phyloP scores from a whole-genome alignment of 1,140 invertebrate genomes.

The Papilio dardanus region DNA sequence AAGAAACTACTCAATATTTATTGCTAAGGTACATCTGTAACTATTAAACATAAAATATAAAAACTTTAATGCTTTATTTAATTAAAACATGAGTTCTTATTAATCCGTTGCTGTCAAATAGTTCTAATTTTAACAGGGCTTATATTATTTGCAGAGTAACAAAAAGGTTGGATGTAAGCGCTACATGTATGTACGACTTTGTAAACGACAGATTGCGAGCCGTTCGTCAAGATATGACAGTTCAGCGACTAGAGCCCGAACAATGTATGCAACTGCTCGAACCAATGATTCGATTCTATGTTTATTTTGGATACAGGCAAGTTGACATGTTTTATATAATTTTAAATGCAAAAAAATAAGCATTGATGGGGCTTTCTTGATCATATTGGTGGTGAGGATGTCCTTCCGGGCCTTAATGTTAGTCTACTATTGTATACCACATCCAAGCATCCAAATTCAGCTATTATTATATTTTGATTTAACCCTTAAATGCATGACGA shows the following conservation, averaged over 20 bases:
- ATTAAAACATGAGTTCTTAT: too few species aligned
- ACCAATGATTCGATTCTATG: conserved; percentile 87
- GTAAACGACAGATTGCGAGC: conserved; percentile 89
- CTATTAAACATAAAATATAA: too few species aligned
- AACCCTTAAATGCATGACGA: too few species aligned
- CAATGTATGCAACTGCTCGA: conserved; percentile 85
- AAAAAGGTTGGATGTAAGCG: conserved; percentile 79
- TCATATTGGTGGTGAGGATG: too few species aligned
- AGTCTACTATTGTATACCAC: too few species aligned
- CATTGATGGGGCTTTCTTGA: too few species aligned
- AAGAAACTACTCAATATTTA: conserved; percentile 86
- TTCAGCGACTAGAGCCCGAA: conserved; percentile 85
- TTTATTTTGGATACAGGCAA: conserved; percentile 87
- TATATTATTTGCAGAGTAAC: conserved; percentile 81
- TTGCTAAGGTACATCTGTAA: conserved; percentile 83
- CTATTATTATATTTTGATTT: too few species aligned
- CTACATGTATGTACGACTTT: conserved; percentile 87
- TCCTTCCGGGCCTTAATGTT: too few species aligned
- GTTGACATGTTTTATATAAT: conserved; percentile 31
- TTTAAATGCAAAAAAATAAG: too few species aligned
- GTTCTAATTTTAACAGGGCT: conserved; percentile 32
- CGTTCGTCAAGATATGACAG: conserved; percentile 89
- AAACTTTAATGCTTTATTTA: too few species aligned
- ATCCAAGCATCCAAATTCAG: too few species aligned
- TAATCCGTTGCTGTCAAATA: background rate